Evolutionary conservation across 2,797 vertebrate genomes (phyloP), one percentile per base, ranked within the genome.

Genomic region (Podargus strigoides): DNA sequence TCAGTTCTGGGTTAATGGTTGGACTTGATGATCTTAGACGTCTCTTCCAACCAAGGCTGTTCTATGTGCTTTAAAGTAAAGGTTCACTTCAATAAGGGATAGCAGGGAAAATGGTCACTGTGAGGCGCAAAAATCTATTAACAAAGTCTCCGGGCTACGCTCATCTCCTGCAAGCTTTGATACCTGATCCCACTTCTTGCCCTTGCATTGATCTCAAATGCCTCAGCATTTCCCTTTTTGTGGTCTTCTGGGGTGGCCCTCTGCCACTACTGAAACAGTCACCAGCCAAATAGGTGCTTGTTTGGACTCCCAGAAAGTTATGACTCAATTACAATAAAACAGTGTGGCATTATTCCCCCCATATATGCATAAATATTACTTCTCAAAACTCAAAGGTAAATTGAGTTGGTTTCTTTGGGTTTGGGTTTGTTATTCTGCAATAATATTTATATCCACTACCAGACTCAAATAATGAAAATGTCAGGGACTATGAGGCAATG

Each of bases 391-490:
- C 53, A 84, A 52, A 60, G 37, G 64, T 42, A 90, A 78, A 89
- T 56, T 36, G 81, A 94, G 70, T 83, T 80, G 47, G 23, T 88
- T 97, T 96, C 64, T 76, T 94, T 81, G 76, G 59, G 66, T 69
- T 93, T 93, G 82, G 78, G 70, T 80, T 95, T 39, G 91, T 70
- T 94, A 64, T 94, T 96, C 83, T 87, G 70, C 87, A 76, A 79
- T 75, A 93, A 70, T 90, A 95, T 96, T 97, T 96, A 73, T 90
- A 76, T 52, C 90, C 49, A 17, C 36, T 70, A 56, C 83, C 55
- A 74, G 79, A 73, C 39, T 86, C 52, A 94, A 91, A 91, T 94
- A 96, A 96, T 93, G 80, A 93, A 96, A 97, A 92, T 75, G 82
- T 62, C 59, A 93, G 64, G 69, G 90, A 86, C n/a, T 83, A 63